Base-by-base conservation (phyloP, 2,113 vertebrate species). In the Lepidothrix coronata region DNA sequence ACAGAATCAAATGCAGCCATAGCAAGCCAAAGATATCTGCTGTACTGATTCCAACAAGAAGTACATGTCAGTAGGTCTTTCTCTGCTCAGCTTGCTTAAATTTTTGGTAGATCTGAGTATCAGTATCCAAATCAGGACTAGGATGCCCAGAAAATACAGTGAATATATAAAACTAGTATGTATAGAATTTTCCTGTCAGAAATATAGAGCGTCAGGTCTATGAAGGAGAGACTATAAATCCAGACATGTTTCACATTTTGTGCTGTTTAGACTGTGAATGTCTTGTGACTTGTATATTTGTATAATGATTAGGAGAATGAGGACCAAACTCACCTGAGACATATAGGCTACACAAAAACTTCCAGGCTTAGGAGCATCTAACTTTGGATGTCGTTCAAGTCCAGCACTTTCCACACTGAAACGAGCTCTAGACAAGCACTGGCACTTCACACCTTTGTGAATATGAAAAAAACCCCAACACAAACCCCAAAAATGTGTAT, bases 401-500 rank as follows among this genome's bases (percentile, higher is more conserved):
- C 5, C 35, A 51, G 9, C 7, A 19, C 14, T 15, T 51, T 68
- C 12, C 9, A 0, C 65, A 11, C 6, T 62, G 46, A 87, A 78
- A 27, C 3, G 66, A 59, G 7, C 1, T 23, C 41, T 30, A 39
- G 39, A 44, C 5, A 8, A 30, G 6, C 37, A 31, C 3, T 44
- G 22, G 6, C 6, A 44, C 9, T 6, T 65, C 35, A 14, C 20
- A 31, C 0, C 3, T 79, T 48, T 28, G 39, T 39, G 33, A 91
- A 23, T 5, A 51, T 4, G 9, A 4, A 33, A 59, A 55, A 22
- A 48, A 15, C 3, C 10, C 2, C 5, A 21, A 9, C 16, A 22
- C 11, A 55, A 37, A 48, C 27, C 5, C 12, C 11, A 49, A 76
- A 63, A 1, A 2, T 24, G 0, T 0, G 4, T 44, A 4, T 10